These are phyloP conservation scores for Ypsolopha sequella DNA, from an alignment of 2,888 invertebrate genomes.

Conservation along the genomic window DNA sequence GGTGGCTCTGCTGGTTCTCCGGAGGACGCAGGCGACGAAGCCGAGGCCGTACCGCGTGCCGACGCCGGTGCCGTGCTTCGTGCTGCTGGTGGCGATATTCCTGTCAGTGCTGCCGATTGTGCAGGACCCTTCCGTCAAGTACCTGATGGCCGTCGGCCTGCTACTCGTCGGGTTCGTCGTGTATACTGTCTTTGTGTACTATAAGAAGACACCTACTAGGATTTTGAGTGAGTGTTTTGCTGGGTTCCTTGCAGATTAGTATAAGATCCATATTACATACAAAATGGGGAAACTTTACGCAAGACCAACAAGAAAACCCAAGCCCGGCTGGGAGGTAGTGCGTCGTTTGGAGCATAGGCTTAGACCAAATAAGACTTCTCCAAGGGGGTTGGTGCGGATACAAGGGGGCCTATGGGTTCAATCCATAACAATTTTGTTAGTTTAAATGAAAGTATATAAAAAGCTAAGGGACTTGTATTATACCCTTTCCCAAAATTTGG, in stretches of 20 bases:
- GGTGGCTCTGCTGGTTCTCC: slow-evolving; percentile 80
- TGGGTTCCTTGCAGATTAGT: not conserved
- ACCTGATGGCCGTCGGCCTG: slow-evolving; percentile 80
- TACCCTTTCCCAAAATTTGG: too few relatives aligned
- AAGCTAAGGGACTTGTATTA: too few relatives aligned
- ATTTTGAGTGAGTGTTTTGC: slow-evolving; percentile 70
- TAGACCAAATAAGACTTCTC: too few relatives aligned
- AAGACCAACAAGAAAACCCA: not conserved
- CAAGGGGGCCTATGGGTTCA: too few relatives aligned
- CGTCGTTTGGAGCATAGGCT: too few relatives aligned
- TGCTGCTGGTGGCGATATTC: slow-evolving; percentile 78
- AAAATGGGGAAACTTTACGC: too few relatives aligned
- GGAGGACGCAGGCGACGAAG: slow-evolving; percentile 76
- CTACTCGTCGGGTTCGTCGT: slow-evolving; percentile 76
- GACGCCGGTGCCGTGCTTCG: slow-evolving; percentile 78
- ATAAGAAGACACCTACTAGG: slow-evolving; percentile 72
- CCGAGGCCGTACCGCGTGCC: slow-evolving; percentile 82
- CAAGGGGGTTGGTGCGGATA: too few relatives aligned
- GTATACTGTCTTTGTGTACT: slow-evolving; percentile 82
- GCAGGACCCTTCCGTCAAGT: slow-evolving; percentile 81
- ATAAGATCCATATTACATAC: not conserved
- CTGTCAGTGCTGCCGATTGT: slow-evolving; percentile 81
- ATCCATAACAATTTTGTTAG: too few relatives aligned
- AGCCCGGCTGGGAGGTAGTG: too few relatives aligned
- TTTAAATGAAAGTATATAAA: too few relatives aligned